Conservation (phyloP, 1,140 invertebrate species). For the Musca domestica region DNA sequence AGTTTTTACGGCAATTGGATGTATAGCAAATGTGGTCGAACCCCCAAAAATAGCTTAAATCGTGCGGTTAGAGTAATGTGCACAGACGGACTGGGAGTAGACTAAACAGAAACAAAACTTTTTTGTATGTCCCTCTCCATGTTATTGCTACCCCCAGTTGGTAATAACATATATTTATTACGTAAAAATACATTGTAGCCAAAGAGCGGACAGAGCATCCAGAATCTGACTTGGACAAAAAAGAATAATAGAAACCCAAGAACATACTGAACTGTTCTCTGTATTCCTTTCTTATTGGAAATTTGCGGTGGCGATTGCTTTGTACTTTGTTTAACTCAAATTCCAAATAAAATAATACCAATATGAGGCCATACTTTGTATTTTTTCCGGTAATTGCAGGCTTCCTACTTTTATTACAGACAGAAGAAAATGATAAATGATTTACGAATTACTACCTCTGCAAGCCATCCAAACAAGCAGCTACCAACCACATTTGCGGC, state of each 20-base stretch:
- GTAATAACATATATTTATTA: neutral
- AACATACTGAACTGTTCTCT: too few relatives aligned
- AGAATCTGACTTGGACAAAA: too few relatives aligned
- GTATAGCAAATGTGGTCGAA: neutral
- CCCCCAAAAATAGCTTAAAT: neutral
- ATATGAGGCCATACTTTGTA: neutral
- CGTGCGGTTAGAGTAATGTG: neutral
- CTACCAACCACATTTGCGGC: too few relatives aligned
- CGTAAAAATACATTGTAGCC: neutral
- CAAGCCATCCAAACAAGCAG: too few relatives aligned
- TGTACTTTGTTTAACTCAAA: too few relatives aligned
- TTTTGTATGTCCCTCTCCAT: neutral
- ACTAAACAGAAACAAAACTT: neutral
- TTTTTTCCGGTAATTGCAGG: constrained; percentile 7
- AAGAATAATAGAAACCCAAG: too few relatives aligned
- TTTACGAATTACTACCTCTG: neutral
- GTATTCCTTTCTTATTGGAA: too few relatives aligned
- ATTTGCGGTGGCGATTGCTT: too few relatives aligned
- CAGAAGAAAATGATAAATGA: constrained; percentile 11
- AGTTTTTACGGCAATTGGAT: neutral
- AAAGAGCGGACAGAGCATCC: neutral
- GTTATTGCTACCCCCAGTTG: neutral
- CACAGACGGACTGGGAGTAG: neutral
- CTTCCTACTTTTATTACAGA: constrained; percentile 6
- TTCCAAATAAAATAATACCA: too few relatives aligned